A percentile compares a stretch with the other conserved stretches of the same genome.
Evolutionary conservation across 2,888 invertebrate species (phyloP).

Genomic region (Bruchidius siliquastri): DNA sequence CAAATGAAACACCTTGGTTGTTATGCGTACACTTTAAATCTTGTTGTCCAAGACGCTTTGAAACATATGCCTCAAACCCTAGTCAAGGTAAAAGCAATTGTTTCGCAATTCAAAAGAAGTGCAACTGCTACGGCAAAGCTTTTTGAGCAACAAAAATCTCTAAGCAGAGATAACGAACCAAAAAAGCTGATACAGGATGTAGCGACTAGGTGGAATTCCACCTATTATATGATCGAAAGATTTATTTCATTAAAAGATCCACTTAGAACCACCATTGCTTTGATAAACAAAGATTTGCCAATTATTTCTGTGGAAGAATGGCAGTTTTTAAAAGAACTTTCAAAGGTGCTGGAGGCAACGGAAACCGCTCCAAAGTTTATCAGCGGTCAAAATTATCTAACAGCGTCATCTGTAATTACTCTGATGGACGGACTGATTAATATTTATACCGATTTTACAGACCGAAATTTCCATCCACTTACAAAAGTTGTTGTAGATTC

Average conservation of each 20-base stretch:
- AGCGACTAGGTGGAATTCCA: constrained; percentile 12
- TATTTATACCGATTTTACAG: constrained; percentile 11
- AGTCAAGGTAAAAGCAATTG: constrained; percentile 22
- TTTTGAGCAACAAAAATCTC: constrained; percentile 31
- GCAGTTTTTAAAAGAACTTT: constrained; percentile 10
- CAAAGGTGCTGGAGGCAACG: constrained; percentile 6
- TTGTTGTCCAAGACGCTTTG: constrained; percentile 18
- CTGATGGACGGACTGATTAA: constrained; percentile 6
- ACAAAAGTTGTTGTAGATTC: constrained; percentile 5
- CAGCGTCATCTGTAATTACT: constrained; percentile 7
- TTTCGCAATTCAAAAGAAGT: constrained; percentile 28
- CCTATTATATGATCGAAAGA: constrained; percentile 13
- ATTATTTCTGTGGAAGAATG: constrained; percentile 9
- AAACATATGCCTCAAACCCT: not conserved
- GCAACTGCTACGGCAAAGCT: constrained; percentile 22
- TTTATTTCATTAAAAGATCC: constrained; percentile 10
- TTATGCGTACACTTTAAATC: constrained; percentile 26
- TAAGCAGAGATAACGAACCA: constrained; percentile 3
- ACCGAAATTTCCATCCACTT: not conserved
- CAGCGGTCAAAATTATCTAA: constrained; percentile 14
- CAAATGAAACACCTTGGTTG: constrained; percentile 21
- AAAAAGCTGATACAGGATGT: constrained; percentile 12
- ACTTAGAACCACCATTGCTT: constrained; percentile 9
- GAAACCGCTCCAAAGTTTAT: constrained; percentile 8
- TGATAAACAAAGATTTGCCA: constrained; percentile 7